Conservation (phyloP, 1,140 invertebrate genomes). For the Teleogryllus occipitalis region DNA sequence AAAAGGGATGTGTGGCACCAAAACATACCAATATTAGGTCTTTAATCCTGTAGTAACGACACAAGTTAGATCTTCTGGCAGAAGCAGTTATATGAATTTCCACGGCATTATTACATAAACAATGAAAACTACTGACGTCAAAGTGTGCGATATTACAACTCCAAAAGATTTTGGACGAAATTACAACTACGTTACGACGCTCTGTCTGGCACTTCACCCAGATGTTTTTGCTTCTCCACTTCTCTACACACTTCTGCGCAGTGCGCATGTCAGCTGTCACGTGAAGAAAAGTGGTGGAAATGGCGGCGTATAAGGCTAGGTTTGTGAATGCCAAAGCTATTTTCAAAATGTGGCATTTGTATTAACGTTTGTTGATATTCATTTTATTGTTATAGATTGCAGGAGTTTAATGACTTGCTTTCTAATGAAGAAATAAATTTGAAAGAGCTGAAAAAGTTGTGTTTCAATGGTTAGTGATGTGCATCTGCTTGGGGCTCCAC, state of each 20-base stretch:
- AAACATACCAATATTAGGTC: background rate
- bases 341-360: background rate
- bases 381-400: conserved; percentile 48
- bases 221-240: background rate
- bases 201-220: background rate
- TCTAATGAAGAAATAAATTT: conserved; percentile 59
- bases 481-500: background rate
- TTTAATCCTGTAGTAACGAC: background rate
- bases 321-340: conserved; percentile 13
- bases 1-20: background rate
- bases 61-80: background rate
- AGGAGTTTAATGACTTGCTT: conserved; percentile 62
- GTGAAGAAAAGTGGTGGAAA: conserved; percentile 4
- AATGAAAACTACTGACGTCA: background rate
- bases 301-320: conserved; percentile 26
- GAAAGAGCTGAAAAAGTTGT: conserved; percentile 51
- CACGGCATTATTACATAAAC: background rate
- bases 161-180: background rate
- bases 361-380: conserved; percentile 21
- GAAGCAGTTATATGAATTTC: background rate
- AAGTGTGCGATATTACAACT: background rate
- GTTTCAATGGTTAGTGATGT: conserved; percentile 58
- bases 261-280: background rate
- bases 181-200: background rate
- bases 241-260: background rate